These are phyloP conservation scores for Ochropleura plecta DNA, from an alignment of 2,888 invertebrate genomes.

Conservation along the genomic window DNA sequence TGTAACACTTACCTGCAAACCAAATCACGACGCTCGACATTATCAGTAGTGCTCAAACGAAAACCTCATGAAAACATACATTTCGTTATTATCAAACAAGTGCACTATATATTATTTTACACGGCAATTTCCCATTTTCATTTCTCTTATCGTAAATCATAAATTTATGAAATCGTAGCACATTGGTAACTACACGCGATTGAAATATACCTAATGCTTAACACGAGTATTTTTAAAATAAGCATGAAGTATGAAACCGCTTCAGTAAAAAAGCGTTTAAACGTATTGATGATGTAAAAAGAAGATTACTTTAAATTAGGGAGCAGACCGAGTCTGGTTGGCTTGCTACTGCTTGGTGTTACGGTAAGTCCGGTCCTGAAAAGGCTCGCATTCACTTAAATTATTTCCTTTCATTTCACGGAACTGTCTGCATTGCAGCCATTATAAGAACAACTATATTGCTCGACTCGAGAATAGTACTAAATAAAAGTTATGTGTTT, in stretches of 20 bases:
- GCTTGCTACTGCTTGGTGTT: conserved; percentile 52
- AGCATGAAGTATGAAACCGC: neutral
- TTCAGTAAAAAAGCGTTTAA: conserved; percentile 8
- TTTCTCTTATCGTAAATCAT: conserved; percentile 80
- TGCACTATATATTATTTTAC: conserved; percentile 74
- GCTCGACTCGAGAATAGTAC: conserved; percentile 65
- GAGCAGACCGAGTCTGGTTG: conserved; percentile 60
- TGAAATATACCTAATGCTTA: conserved; percentile 47
- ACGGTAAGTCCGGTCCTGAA: conserved; percentile 62
- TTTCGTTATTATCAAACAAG: conserved; percentile 70
- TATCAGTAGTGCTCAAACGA: conserved; percentile 65
- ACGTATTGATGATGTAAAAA: conserved; percentile 3
- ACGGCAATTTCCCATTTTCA: conserved; percentile 84
- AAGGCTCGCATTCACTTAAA: conserved; percentile 72
- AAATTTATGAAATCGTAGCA: conserved; percentile 60
- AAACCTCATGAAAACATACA: conserved; percentile 69
- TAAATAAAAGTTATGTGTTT: conserved; percentile 61
- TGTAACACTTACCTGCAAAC: conserved; percentile 69
- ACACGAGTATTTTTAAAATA: conserved; percentile 12
- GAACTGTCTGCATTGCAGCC: conserved; percentile 78
- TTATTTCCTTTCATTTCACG: conserved; percentile 71
- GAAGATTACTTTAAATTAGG: conserved; percentile 36
- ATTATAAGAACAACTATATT: conserved; percentile 75
- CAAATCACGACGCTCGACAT: conserved; percentile 73
- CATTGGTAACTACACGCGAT: conserved; percentile 52